Percentiles rank a stretch among this genome's conserved stretches.
phyloP scores from a whole-genome alignment of 2,113 vertebrate genomes.

The Todiramphus chloris region DNA sequence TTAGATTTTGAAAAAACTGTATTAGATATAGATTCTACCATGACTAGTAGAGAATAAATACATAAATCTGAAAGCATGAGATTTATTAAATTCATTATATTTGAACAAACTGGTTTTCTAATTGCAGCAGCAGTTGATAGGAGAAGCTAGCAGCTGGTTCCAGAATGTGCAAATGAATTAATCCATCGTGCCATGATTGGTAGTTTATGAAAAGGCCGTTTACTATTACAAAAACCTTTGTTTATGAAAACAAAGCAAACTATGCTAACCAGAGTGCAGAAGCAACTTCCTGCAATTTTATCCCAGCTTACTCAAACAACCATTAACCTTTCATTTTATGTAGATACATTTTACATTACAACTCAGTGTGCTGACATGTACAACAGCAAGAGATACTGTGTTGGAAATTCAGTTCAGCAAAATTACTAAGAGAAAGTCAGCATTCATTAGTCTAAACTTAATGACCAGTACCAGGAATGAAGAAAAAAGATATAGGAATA shows the following conservation, averaged over 20 bases:
- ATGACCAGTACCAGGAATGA: not conserved
- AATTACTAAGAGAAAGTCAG: not conserved
- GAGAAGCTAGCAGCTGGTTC: not conserved
- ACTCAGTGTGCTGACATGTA: not conserved
- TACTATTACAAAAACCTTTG: not conserved
- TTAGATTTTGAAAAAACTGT: not conserved
- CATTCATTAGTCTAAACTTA: not conserved
- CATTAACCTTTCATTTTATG: not conserved
- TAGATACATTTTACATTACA: not conserved
- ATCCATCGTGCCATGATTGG: not conserved
- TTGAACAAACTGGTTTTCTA: conserved; percentile 7
- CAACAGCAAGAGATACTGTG: not conserved
- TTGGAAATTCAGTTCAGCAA: not conserved
- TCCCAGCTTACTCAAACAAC: not conserved
- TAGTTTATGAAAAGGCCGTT: not conserved
- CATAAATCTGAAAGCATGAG: not conserved
- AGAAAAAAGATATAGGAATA: not conserved
- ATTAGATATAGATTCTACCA: not conserved
- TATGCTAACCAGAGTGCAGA: not conserved
- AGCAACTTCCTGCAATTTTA: not conserved
- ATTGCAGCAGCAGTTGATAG: not conserved
- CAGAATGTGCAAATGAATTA: conserved; percentile 8
- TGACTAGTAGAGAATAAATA: not conserved
- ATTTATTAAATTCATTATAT: conserved; percentile 1
- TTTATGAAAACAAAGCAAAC: not conserved